A percentile compares a stretch with the other conserved stretches of the same genome.
Evolutionary conservation across 2,797 vertebrate species (phyloP).

Genomic region (Ceryle rudis): DNA sequence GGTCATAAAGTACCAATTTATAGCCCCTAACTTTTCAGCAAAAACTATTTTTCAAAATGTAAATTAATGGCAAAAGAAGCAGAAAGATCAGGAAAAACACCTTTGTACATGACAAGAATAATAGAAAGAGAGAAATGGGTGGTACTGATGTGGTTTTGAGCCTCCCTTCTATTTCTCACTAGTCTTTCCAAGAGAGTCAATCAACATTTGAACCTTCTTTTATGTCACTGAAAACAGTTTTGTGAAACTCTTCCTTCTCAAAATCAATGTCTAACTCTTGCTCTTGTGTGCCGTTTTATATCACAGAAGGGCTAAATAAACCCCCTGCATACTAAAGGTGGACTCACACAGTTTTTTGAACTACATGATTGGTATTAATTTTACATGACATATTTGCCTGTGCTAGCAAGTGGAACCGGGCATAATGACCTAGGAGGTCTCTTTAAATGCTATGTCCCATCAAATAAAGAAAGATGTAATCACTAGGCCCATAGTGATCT

Average conservation of each 20-base stretch:
- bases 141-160: not conserved
- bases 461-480: not conserved
- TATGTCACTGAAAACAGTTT: not conserved
- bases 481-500: not conserved
- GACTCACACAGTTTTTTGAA: not conserved
- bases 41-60: slow-evolving; percentile 53
- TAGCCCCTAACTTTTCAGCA: slow-evolving; percentile 34
- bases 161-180: not conserved
- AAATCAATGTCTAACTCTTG: not conserved
- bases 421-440: not conserved
- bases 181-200: not conserved
- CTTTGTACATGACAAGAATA: not conserved
- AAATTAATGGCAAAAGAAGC: slow-evolving; percentile 23
- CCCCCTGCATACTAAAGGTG: not conserved
- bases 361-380: not conserved
- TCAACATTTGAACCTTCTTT: not conserved
- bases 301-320: not conserved
- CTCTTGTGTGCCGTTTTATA: not conserved
- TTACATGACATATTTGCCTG: not conserved
- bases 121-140: not conserved
- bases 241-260: not conserved
- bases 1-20: slow-evolving; percentile 40
- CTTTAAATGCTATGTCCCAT: not conserved
- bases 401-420: not conserved
- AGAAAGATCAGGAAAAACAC: not conserved